These are phyloP conservation scores for Drosophila grimshawi DNA, from an alignment of 1,140 invertebrate species.

Conservation along the genomic window DNA sequence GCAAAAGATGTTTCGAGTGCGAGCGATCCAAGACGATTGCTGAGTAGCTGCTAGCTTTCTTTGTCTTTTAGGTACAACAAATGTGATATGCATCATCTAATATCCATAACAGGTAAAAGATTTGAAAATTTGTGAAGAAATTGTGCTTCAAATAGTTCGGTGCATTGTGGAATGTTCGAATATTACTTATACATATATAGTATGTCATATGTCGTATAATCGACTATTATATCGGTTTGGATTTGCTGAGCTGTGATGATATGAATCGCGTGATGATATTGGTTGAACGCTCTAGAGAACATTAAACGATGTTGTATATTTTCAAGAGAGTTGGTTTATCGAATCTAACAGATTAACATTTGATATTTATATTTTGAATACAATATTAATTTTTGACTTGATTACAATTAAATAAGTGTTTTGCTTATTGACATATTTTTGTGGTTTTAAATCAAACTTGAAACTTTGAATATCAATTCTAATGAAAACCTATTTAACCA, in stretches of 20 bases:
- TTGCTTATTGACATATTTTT: neutral
- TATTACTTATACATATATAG: neutral
- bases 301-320: constrained; percentile 22
- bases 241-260: constrained; percentile 54
- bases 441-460: constrained; percentile 12
- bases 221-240: neutral
- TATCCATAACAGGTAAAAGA: constrained; percentile 26
- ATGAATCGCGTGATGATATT: constrained; percentile 62
- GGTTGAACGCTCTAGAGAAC: constrained; percentile 21
- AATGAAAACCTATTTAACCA: constrained; percentile 36
- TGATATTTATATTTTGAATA: neutral
- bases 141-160: constrained; percentile 35
- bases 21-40: constrained; percentile 36
- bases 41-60: constrained; percentile 19
- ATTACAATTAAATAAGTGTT: constrained; percentile 22
- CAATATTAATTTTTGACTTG: neutral
- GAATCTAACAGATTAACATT: constrained; percentile 6
- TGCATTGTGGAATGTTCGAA: constrained; percentile 23
- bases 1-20: constrained; percentile 36
- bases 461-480: constrained; percentile 18
- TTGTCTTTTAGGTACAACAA: constrained; percentile 21
- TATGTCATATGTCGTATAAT: neutral
- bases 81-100: constrained; percentile 51
- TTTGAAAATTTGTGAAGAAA: constrained; percentile 38
- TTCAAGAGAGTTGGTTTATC: neutral